phyloP scores from a whole-genome alignment of 2,113 vertebrate species.

The Bubo bubo region DNA sequence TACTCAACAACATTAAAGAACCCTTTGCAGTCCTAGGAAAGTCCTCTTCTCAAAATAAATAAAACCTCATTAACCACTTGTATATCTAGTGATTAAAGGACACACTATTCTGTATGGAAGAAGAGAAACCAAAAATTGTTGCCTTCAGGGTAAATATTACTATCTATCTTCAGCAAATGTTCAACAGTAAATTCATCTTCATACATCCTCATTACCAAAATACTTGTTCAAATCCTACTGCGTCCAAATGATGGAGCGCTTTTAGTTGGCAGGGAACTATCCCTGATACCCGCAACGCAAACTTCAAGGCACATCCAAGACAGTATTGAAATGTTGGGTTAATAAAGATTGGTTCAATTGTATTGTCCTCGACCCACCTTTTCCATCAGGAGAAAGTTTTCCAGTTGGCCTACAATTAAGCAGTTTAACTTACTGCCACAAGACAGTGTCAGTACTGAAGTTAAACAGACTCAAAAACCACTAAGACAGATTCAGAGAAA shows the following conservation, averaged over 20 bases:
- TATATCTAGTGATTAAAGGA: background rate
- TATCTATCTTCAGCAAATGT: background rate
- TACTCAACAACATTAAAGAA: background rate
- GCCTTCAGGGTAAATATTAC: background rate
- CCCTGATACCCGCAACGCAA: background rate
- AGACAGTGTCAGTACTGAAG: background rate
- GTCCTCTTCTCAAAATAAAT: background rate
- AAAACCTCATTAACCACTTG: background rate
- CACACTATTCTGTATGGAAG: background rate
- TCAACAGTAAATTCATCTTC: background rate
- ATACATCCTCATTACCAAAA: background rate
- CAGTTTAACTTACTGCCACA: background rate
- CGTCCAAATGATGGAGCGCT: background rate
- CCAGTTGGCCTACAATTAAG: background rate
- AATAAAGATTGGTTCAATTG: background rate
- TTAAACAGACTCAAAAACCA: background rate
- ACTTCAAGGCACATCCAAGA: background rate
- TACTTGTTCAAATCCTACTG: background rate
- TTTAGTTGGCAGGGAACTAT: background rate
- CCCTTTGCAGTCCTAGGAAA: background rate
- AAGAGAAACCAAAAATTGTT: background rate
- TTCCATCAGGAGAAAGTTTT: background rate
- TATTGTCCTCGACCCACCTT: background rate
- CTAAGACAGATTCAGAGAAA: fast-evolving
- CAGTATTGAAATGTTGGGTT: background rate